Base-by-base conservation (phyloP, 2,888 invertebrate genomes). In the Sericinus montela region DNA sequence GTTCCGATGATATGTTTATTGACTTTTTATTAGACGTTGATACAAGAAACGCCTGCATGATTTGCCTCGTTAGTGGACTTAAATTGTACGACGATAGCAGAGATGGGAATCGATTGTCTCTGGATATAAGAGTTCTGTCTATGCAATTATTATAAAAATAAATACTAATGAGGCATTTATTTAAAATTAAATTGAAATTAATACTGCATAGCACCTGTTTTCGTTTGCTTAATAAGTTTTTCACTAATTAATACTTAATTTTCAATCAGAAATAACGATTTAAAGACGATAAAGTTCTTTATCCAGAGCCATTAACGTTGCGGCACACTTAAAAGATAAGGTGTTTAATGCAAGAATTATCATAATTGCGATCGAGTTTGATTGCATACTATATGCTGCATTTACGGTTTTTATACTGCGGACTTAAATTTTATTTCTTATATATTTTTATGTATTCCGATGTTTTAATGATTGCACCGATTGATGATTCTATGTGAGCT, bases 251-350 rank as follows among this genome's bases (percentile, higher is more conserved):
- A 49, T 29, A 39, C 1, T 28, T 39, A 14, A 38, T 15, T 19
- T 44, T 44, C 34, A 49, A 49, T 49, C 40, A 49, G 39, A 44
- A 49, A 16, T 43, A 43, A 48, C 28, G 32, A 48, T 48, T 48
- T 38, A 16, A 43, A 44, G 35, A 35, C 39, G 25, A 44, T 39
- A 44, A 39, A 19, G 39, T 44, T 35, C 29, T 36, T 41, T 35
- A 35, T 48, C 37, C 37, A n/a, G 25, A 16, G 44, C 44, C 39
- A 49, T 44, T 44, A 49, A 49, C 48, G 44, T 37, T 32, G 32
- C 47, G 25, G 29, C 29, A 30, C 29, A 37, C 48, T 48, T 15
- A n/a, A 38, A 16, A 34, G 28, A 34, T 30, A 25, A n/a, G 8
- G 37, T 14, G 43, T 28, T 41, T 30, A 42, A 48, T 40, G 14